These are phyloP conservation scores for Holacanthus passer DNA, from an alignment of 2,113 vertebrate genomes.

Conservation along the genomic window DNA sequence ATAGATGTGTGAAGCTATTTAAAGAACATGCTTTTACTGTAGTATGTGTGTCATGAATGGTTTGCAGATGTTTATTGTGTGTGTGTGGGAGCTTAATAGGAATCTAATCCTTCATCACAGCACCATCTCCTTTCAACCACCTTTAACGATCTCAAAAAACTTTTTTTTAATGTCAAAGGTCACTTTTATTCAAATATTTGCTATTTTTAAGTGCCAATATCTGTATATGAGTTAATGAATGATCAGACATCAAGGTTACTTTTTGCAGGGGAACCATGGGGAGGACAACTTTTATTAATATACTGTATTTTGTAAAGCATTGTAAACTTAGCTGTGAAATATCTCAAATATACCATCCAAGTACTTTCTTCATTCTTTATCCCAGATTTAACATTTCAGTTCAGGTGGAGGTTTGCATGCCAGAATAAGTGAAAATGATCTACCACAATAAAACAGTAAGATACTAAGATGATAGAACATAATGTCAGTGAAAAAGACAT, in stretches of 20 bases:
- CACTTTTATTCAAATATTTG: not conserved
- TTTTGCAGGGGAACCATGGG: not conserved
- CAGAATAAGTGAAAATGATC: not conserved
- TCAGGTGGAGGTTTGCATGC: not conserved
- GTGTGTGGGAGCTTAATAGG: not conserved
- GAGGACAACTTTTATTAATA: not conserved
- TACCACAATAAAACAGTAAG: not conserved
- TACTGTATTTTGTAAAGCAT: not conserved
- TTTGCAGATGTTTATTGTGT: not conserved
- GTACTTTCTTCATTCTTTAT: too few relatives aligned
- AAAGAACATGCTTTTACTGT: conserved; percentile 10
- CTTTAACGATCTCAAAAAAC: not conserved
- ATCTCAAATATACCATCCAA: not conserved
- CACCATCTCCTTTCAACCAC: not conserved
- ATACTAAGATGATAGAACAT: not conserved
- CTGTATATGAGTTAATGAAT: not conserved
- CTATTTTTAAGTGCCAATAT: not conserved
- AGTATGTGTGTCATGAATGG: conserved; percentile 1
- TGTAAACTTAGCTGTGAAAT: not conserved
- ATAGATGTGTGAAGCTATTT: conserved; percentile 20
- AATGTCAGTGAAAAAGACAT: not conserved
- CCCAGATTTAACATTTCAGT: not conserved
- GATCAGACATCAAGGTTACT: not conserved
- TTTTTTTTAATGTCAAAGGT: not conserved
- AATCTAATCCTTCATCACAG: not conserved